phyloP scores from a whole-genome alignment of 2,113 vertebrate genomes.

The Alexandromys fortis region DNA sequence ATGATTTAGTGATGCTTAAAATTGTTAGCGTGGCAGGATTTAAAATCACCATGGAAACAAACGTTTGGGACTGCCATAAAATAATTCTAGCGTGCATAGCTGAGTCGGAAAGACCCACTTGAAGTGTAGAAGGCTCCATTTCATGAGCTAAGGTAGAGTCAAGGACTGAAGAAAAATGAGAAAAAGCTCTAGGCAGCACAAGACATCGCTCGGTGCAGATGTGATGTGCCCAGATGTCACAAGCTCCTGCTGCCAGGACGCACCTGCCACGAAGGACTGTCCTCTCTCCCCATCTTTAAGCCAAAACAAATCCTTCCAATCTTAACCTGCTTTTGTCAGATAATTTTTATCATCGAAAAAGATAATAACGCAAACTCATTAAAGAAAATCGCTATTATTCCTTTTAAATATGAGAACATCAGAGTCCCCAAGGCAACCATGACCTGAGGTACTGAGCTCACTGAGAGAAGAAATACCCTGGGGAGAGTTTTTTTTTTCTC shows the following conservation, averaged over 20 bases:
- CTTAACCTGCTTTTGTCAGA: not conserved
- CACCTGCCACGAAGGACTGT: not conserved
- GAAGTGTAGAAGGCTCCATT: not conserved
- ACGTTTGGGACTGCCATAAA: not conserved
- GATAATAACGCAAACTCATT: not conserved
- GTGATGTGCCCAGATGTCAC: not conserved
- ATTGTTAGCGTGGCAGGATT: not conserved
- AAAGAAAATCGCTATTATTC: not conserved
- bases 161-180: not conserved
- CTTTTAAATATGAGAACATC: not conserved
- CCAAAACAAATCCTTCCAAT: not conserved
- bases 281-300: not conserved
- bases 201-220: too few species aligned
- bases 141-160: not conserved
- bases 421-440: not conserved
- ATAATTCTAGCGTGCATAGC: not conserved
- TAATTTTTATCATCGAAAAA: not conserved
- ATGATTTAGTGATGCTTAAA: not conserved
- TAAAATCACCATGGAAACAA: not conserved
- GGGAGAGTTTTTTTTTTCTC: not conserved
- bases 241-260: not conserved
- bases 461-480: not conserved
- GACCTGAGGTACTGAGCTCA: not conserved
- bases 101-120: not conserved
- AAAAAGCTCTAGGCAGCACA: not conserved